These are phyloP conservation scores for Rhinolophus ferrumequinum DNA, from an alignment of 2,113 vertebrate genomes.

Conservation along the genomic window DNA sequence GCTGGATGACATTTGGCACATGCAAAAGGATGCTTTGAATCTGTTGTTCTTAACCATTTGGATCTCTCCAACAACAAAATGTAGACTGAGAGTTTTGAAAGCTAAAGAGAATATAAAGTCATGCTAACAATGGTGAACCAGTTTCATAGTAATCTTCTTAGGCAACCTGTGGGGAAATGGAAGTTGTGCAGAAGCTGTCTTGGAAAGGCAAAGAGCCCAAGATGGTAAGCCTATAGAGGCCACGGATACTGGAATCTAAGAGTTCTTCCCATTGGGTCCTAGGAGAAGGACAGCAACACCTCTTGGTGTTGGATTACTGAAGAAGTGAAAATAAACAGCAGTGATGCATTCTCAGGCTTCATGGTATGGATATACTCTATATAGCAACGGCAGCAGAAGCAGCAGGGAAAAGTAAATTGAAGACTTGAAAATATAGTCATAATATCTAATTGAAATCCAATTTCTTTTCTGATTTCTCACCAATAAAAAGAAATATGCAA, in stretches of 20 bases:
- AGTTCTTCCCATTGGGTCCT: not conserved
- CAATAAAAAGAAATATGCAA: not conserved
- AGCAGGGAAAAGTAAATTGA: not conserved
- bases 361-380: not conserved
- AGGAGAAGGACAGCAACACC: not conserved
- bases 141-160: not conserved
- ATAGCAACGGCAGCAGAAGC: not conserved
- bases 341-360: not conserved
- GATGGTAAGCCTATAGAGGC: not conserved
- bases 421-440: not conserved
- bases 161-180: not conserved
- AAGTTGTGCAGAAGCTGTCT: not conserved
- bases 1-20: not conserved
- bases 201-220: not conserved
- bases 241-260: not conserved
- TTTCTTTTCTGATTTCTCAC: not conserved
- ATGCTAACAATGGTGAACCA: not conserved
- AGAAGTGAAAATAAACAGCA: not conserved
- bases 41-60: slow-evolving; percentile 7
- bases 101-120: slow-evolving; percentile 3
- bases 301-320: not conserved
- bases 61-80: not conserved
- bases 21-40: not conserved
- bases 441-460: not conserved
- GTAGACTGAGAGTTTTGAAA: not conserved